Evolutionary conservation across 2,113 vertebrate species (phyloP).

Genomic region (Indri indri): DNA sequence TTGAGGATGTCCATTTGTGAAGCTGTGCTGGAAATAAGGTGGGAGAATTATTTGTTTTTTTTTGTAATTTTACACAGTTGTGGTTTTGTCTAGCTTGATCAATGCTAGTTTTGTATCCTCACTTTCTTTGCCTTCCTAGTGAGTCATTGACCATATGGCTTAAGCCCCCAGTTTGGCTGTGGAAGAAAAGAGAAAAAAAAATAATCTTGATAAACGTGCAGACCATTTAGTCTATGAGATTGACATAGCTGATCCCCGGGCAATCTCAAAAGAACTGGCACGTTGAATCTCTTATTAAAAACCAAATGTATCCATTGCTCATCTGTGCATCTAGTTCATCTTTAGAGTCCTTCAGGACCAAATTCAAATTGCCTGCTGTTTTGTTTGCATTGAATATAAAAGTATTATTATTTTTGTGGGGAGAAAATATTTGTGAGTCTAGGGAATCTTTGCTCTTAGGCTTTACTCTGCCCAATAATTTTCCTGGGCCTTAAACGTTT

Average conservation of each 20-base stretch:
- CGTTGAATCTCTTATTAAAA: neutral
- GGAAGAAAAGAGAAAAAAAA: conserved; percentile 45
- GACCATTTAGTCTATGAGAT: neutral
- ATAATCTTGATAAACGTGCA: conserved; percentile 1
- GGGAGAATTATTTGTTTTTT: conserved; percentile 60
- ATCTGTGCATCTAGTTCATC: neutral
- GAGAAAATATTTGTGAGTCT: neutral
- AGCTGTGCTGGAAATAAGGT: neutral
- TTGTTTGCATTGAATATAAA: neutral
- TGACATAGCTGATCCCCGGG: neutral
- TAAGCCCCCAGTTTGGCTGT: neutral
- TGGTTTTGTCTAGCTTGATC: conserved; percentile 68
- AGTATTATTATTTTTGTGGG: neutral
- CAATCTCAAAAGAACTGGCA: neutral
- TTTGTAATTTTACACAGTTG: conserved; percentile 61
- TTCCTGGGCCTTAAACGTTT: neutral
- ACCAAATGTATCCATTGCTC: neutral
- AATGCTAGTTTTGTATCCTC: conserved; percentile 64
- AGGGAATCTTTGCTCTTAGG: neutral
- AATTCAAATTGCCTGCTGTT: neutral
- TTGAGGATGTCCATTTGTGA: conserved; percentile 43
- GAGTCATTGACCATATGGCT: conserved; percentile 51
- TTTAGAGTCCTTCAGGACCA: neutral
- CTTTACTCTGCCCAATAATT: neutral
- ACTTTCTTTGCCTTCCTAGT: conserved; percentile 40